Base-by-base conservation (phyloP, 2,888 invertebrate species). In the Vesta saturnalis region DNA sequence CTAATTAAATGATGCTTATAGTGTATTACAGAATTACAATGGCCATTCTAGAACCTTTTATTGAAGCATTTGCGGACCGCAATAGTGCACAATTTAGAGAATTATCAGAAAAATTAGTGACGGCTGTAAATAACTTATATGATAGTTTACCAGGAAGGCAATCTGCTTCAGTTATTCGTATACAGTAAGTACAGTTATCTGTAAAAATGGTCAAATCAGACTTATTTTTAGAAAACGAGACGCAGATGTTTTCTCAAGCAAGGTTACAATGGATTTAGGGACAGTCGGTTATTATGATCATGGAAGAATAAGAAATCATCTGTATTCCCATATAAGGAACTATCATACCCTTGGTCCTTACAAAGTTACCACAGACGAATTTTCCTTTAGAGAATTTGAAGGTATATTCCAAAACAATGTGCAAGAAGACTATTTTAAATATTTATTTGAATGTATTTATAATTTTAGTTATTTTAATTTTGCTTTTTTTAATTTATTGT, bases 181-280 rank as follows among this genome's bases (percentile, higher is more conserved):
- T 92, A 78, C 88, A 90, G 93, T 93, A 83, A 89, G 91, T 88
- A 64, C 5, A 12, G 46, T 54, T 15, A 18, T 14, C 18, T 15
- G 1, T 22, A 60, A 18, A 30, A n/a, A 15, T 22, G 23, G 5
- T 22, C 8, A n/a, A 55, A 47, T 12, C 5, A 60, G 18, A 14
- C 30, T 21, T 60, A 35, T 67, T 69, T 68, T 58, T 22, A 63
- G 71, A 43, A 62, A 62, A 52, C 66, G 69, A 12, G 62, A 64
- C 15, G 64, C 67, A 1, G 91, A 92, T 75, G 82, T 85, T 46
- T 90, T 91, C 78, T 85, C 87, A 6, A 88, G 88, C 61, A 87
- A 88, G 78, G 91, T 91, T 18, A 91, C 91, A 0, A 81, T 92
- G 70, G 93, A 93, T 80, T 85, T 94, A 60, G 88, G 89, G 6